Percentiles rank a stretch among this genome's conserved stretches.
phyloP scores from a whole-genome alignment of 2,797 vertebrate species.

The Pelobates cultripes region DNA sequence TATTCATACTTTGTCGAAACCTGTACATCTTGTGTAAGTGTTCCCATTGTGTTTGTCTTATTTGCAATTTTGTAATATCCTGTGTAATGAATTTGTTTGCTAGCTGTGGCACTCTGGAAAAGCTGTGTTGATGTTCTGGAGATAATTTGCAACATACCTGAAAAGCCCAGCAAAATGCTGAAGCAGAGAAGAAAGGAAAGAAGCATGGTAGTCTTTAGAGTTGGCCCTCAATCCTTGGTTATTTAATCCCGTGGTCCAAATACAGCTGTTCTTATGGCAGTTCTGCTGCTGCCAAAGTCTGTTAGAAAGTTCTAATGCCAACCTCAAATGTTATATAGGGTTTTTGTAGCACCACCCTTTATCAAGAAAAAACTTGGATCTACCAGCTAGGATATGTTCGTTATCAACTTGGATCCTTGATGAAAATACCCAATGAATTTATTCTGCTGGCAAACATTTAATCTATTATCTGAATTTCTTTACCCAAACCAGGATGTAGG shows the following conservation, averaged over 20 bases:
- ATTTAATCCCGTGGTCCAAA: conserved; percentile 1
- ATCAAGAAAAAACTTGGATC: conserved; percentile 5
- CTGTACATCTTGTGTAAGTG: too few species aligned
- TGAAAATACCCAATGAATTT: conserved; percentile 30
- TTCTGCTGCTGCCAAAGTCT: conserved; percentile 41
- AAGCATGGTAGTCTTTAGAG: conserved; percentile 28
- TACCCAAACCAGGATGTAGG: conserved; percentile 14
- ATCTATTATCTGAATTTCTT: conserved; percentile 37
- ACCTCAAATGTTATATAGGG: conserved; percentile 37
- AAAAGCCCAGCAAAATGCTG: conserved; percentile 27
- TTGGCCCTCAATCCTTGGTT: conserved; percentile 7
- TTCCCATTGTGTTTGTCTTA: too few species aligned
- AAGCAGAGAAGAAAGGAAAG: conserved; percentile 29
- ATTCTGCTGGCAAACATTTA: conserved; percentile 9
- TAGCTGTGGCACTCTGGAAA: not conserved
- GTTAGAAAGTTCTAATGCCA: conserved; percentile 32
- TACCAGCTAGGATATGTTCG: conserved; percentile 25
- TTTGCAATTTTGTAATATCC: not conserved
- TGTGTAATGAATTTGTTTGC: conserved; percentile 10
- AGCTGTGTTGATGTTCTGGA: not conserved
- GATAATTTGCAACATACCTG: conserved; percentile 38
- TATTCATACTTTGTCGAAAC: too few species aligned
- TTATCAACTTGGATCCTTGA: conserved; percentile 34
- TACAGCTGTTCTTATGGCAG: conserved; percentile 37
- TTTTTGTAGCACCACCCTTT: conserved; percentile 35